Conservation (phyloP, 2,113 vertebrate species). For the Pluvianellus socialis region DNA sequence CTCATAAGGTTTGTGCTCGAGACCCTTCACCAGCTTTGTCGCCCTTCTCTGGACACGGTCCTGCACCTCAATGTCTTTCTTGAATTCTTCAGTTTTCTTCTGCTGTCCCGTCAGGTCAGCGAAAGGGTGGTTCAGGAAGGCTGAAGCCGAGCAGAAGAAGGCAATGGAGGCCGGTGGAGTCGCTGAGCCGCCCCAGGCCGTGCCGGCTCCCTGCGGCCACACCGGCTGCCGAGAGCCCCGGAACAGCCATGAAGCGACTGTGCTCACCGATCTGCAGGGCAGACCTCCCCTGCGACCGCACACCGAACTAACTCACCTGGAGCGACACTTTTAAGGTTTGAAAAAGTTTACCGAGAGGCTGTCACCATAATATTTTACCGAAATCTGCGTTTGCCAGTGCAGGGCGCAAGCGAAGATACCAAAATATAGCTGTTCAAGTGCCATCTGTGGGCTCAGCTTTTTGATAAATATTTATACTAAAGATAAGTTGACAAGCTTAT, state of each 20-base stretch:
- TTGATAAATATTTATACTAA: neutral
- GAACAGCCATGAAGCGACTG: neutral
- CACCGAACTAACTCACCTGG: neutral
- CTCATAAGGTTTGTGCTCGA: neutral
- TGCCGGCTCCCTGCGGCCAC: too few species aligned
- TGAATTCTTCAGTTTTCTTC: neutral
- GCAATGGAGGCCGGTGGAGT: neutral
- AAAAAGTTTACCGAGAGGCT: neutral
- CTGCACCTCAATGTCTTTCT: neutral
- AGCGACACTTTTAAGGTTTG: neutral
- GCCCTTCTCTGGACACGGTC: neutral
- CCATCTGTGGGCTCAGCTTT: neutral
- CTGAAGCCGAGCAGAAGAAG: too few species aligned
- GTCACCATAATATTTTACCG: neutral
- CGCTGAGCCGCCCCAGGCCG: too few species aligned
- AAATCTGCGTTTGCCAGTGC: rapidly evolving
- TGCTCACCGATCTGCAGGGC: rapidly evolving
- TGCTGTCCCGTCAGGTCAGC: neutral
- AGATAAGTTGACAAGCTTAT: neutral
- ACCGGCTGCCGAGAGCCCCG: rapidly evolving
- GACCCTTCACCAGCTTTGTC: neutral
- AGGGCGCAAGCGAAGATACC: neutral
- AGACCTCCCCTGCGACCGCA: neutral
- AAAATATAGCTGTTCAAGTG: neutral
- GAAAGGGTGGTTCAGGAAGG: neutral